Evolutionary conservation across 30 jellyfish, hydroid and myxozoan species (phyloP), one percentile per base, ranked within the genome.

Genomic region (Aurelia coerulea): DNA sequence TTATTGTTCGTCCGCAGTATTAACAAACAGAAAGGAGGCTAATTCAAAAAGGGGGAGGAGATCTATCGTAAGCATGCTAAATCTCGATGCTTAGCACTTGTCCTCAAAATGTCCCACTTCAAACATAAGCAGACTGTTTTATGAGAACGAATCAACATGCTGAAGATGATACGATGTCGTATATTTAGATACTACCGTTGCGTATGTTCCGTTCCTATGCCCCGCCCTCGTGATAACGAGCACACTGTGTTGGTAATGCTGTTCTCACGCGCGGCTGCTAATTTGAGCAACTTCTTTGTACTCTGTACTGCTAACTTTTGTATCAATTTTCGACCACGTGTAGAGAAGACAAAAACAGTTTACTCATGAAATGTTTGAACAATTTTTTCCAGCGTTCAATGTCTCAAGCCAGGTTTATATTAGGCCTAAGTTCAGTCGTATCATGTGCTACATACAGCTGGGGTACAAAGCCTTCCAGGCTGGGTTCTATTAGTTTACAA

Each of bases 321-420:
- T 83, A 83, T 83, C 92, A 83, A 83, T 83, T 60, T 83, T 83
- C 92, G 86, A 68, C 92, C 92, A 83, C 92, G 92, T 83, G 92
- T 23, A 54, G 42, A 13, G 23, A 66, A 83, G 76, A 83, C 92
- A 83, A 83, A 83, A 83, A 83, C 92, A 85, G 92, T 83, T 83
- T 83, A 58, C 92, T 83, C 92, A 35, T 69, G 80, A 42, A 72
- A 71, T 83, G 73, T 75, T 83, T 63, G 80, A 78, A 29, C 79
- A 78, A 50, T 83, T 83, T 83, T 81, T 75, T 81, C 53, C 71
- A 50, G 84, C 63, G 75, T 50, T 63, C 85, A 35, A 50, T 51
- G 86, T 76, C 42, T 75, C 68, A 31, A 65, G 71, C 35, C 70
- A 51, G 63, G 56, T 75, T 76, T 32, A 46, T 19, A 67, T 68